A percentile compares a stretch with the other conserved stretches of the same genome.
These are phyloP conservation scores for Pontoporia blainvillei DNA, from an alignment of 2,113 vertebrate species.

Conservation along the genomic window DNA sequence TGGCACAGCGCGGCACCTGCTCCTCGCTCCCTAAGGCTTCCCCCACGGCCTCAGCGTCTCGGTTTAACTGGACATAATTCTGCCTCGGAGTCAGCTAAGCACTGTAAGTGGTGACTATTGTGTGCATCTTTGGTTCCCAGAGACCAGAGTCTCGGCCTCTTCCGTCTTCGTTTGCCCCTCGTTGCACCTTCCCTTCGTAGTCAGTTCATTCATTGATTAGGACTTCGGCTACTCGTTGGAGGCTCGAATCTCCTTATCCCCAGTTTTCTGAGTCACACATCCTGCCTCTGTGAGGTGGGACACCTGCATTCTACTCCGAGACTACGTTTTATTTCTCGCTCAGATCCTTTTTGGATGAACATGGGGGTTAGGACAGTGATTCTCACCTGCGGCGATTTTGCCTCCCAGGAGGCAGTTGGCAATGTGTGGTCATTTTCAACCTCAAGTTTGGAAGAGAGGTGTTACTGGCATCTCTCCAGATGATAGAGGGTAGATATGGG, in stretches of 20 bases:
- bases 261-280: not conserved
- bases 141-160: not conserved
- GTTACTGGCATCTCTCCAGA: not conserved
- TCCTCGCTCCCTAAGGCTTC: rapidly evolving
- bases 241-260: not conserved
- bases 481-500: not conserved
- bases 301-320: not conserved
- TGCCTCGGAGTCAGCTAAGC: not conserved
- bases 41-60: rapidly evolving
- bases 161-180: not conserved
- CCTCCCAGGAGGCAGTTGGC: not conserved
- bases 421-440: not conserved
- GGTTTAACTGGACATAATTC: not conserved
- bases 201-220: not conserved
- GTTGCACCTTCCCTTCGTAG: not conserved
- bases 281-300: not conserved
- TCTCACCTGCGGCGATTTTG: not conserved
- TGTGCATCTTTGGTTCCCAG: not conserved
- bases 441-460: not conserved
- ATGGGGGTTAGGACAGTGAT: not conserved
- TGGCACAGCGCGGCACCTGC: rapidly evolving
- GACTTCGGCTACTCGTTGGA: not conserved
- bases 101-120: not conserved
- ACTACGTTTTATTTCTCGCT: not conserved
- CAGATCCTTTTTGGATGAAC: not conserved